A percentile compares a stretch with the other conserved stretches of the same genome.
Conservation (phyloP, 1,140 invertebrate genomes). For the Epicauta chinensis region DNA sequence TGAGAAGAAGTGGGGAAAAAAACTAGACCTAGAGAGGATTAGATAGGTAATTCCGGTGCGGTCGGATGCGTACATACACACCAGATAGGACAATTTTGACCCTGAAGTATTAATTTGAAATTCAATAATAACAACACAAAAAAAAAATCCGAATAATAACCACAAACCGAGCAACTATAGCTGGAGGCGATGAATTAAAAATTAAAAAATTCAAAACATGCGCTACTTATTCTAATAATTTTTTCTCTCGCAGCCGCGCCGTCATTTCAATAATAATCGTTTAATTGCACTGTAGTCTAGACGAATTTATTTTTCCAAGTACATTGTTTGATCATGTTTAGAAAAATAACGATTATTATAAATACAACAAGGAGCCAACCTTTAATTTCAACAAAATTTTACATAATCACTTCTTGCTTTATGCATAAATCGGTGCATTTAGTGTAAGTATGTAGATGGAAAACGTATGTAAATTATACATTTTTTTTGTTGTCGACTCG, state of each 20-base stretch:
- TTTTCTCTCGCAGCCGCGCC: neutral
- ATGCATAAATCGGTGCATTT: neutral
- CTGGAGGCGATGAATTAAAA: constrained; percentile 3
- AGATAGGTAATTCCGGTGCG: no score
- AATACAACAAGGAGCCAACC: neutral
- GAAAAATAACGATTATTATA: neutral
- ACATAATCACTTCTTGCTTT: neutral
- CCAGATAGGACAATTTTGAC: no score
- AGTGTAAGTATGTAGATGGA: neutral
- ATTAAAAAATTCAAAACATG: constrained; percentile 15
- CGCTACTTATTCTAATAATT: constrained; percentile 19
- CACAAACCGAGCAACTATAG: no score
- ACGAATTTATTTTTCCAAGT: constrained; percentile 1
- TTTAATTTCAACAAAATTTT: neutral
- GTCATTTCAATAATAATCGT: constrained; percentile 8
- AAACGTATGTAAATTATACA: no score
- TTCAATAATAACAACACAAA: no score
- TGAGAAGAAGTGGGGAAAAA: no score
- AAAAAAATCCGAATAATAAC: no score
- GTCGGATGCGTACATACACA: no score
- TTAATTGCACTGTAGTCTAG: constrained; percentile 16
- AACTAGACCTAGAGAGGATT: no score
- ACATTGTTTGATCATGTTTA: neutral
- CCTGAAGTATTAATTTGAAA: no score
- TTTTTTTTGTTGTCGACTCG: no score